Evolutionary conservation across 53 echinoderm and acorn worm genomes (phyloP), one percentile per base, ranked within the genome.

Genomic region (Holothuria scabra): DNA sequence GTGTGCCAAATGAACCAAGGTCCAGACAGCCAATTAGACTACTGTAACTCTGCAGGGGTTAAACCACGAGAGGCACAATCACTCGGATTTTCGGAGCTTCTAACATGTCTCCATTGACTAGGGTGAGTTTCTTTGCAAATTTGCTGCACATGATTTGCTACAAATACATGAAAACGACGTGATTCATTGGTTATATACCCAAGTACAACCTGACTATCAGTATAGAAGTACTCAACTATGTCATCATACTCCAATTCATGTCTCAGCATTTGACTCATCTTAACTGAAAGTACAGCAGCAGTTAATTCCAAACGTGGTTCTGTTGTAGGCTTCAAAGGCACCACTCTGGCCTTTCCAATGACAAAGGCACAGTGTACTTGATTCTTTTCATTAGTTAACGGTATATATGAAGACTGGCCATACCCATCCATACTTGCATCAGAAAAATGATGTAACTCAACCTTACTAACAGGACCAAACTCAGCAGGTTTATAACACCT

Each of bases 341-440:
- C 49, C 4, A 93, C 93, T 86, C 83, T 86, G 5, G 92, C 83
- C 57, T 92, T 92, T 3, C 79, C 92, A 11, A 86, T 83, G 25
- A 91, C 92, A 56, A 91, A 85, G 13, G 92, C 63, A 59, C 84
- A 86, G 21, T 49, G 37, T 10, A 65, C 83, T 18, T 86, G 57
- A 32, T 67, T 66, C 12, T 61, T 59, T 20, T 83, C 76, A 76
- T 86, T 82, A 11, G 87, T 18, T 1, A 86, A 35, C 16, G 87
- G 79, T 13, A 91, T 56, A 62, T 91, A 87, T 31, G 87, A 55
- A 44, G 86, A 88, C 71, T 92, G 92, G 5, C n/a, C n/a, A n/a
- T n/a, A n/a, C n/a, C n/a, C n/a, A n/a, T n/a, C n/a, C n/a, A n/a
- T n/a, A n/a, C n/a, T n/a, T n/a, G n/a, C n/a, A n/a, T n/a, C n/a